Evolutionary conservation across 1,140 invertebrate species (phyloP).

Genomic region (Heliothis subflexa): DNA sequence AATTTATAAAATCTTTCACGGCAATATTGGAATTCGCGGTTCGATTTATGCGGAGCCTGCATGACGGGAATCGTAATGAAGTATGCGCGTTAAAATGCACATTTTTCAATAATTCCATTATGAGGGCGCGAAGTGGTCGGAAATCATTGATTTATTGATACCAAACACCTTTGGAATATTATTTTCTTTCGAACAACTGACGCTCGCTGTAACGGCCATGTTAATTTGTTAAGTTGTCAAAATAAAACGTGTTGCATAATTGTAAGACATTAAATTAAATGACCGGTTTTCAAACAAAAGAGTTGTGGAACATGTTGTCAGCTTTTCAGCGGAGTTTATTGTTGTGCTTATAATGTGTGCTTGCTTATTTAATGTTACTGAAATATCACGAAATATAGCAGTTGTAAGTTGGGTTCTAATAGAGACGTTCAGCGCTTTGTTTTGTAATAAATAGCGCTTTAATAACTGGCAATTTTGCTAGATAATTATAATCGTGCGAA

Average conservation of each 20-base stretch:
- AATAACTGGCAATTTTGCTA: not conserved
- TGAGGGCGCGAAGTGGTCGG: slow-evolving; percentile 45
- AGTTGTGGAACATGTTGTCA: not conserved
- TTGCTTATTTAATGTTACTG: not conserved
- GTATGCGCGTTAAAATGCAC: slow-evolving; percentile 53
- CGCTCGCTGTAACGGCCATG: slow-evolving; percentile 17
- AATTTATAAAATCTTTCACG: slow-evolving; percentile 47
- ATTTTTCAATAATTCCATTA: slow-evolving; percentile 63
- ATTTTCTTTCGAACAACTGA: slow-evolving; percentile 31
- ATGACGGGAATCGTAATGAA: slow-evolving; percentile 59
- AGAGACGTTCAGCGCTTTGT: too few relatives aligned
- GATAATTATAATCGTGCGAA: not conserved
- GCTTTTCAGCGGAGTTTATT: slow-evolving; percentile 6
- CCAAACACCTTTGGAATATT: slow-evolving; percentile 25
- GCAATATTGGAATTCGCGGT: slow-evolving; percentile 56
- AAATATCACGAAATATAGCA: not conserved
- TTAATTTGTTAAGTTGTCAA: slow-evolving; percentile 36
- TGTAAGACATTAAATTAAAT: slow-evolving; percentile 19
- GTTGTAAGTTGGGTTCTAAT: not conserved
- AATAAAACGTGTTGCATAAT: slow-evolving; percentile 1
- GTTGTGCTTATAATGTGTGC: not conserved
- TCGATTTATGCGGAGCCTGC: slow-evolving; percentile 53
- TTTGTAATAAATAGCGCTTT: not conserved
- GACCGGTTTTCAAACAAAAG: slow-evolving; percentile 14
- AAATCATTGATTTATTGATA: slow-evolving; percentile 50